A percentile compares a stretch with the other conserved stretches of the same genome.
Conservation (phyloP, 2,113 vertebrate genomes). For the Rhinogobius similis region DNA sequence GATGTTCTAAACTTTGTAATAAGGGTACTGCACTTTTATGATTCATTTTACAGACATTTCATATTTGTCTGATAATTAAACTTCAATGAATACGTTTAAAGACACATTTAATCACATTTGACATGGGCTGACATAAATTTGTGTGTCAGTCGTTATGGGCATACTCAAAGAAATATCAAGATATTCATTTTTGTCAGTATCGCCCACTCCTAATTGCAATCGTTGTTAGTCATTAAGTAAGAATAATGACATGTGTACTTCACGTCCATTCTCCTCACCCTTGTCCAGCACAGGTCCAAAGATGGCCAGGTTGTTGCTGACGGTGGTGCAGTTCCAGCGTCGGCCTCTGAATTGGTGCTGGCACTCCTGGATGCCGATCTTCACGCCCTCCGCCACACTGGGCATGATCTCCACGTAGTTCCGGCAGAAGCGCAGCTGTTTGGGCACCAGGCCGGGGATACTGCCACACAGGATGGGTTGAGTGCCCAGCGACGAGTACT, state of each 20-base stretch:
- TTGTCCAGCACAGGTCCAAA: constrained; percentile 96
- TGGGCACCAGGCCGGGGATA: constrained; percentile 95
- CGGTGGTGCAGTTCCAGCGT: constrained; percentile 96
- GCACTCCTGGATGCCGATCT: constrained; percentile 94
- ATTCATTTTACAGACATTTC: no score
- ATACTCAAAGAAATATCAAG: no score
- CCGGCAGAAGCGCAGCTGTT: constrained; percentile 95
- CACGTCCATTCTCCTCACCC: constrained; percentile 73
- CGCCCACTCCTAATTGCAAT: no score
- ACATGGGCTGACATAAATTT: no score
- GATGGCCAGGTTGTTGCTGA: constrained; percentile 92
- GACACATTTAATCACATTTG: no score
- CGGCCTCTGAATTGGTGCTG: constrained; percentile 96
- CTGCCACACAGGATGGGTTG: constrained; percentile 93
- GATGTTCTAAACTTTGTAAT: no score
- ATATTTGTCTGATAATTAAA: no score
- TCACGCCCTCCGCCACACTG: constrained; percentile 93
- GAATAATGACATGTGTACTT: background rate
- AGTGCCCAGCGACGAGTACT: constrained; percentile 88
- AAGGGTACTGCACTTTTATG: no score
- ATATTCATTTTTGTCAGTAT: no score
- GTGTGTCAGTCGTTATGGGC: no score
- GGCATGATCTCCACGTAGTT: constrained; percentile 99
- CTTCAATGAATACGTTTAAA: no score
- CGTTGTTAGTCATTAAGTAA: no score